Evolutionary conservation across 1,140 invertebrate genomes (phyloP), one percentile per base, ranked within the genome.

Genomic region (Temnothorax nylanderi): DNA sequence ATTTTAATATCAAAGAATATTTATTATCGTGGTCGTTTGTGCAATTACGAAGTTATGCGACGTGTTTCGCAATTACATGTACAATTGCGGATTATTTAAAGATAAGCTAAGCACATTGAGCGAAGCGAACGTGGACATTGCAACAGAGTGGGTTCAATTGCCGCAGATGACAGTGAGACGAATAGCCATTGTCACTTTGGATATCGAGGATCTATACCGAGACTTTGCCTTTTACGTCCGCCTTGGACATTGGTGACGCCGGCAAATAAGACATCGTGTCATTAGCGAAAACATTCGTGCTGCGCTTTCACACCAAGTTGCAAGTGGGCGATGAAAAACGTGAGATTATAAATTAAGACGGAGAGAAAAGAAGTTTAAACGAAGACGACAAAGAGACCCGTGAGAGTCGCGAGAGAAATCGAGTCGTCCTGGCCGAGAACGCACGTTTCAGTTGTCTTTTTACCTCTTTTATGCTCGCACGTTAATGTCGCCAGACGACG

Each of bases 301-400:
- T 41, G 21, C 34, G 58, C 72, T 54, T 76, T 77, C 74, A 44
- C 82, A 78, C 10, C 47, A 49, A 56, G 76, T 47, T 64, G 26
- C 51, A 87, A 65, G 88, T 84, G 65, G 76, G 88, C 88, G 77
- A 74, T 65, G 76, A 71, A 82, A 58, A 89, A 80, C 72, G 64
- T 49, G 72, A 51, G 58, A 49, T 64, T 89, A 69, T 87, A 84
- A 89, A 82, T 76, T 74, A 76, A 34, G 37, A 37, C 21, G 41
- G 65, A 54, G 18, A 26, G 85, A 62, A 51, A 49, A 67, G 62
- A 60, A 44, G 18, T 82, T 86, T 56, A 51, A 77, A 51, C 49
- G 54, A 88, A 65, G 62, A 89, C 87, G 75, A 87, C 60, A 81
- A 80, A 78, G 67, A 84, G 54, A 60, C 8, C 51, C 47, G 76